Conservation (phyloP, 92 coral and sea anemone genomes). For the Metridium senile region DNA sequence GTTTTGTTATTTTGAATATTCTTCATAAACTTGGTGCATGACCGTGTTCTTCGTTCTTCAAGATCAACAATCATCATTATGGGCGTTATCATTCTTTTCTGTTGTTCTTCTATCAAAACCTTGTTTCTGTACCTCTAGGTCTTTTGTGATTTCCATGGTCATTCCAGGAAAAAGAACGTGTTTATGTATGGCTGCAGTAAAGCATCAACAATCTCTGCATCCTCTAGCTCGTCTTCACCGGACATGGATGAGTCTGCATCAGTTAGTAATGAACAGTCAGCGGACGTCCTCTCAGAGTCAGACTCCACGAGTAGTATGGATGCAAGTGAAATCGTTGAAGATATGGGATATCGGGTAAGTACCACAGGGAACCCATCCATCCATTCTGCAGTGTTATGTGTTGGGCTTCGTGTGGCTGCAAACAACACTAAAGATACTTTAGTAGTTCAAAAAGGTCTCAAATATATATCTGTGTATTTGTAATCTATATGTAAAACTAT, state of each 20-base stretch:
- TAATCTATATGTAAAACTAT: too few species aligned
- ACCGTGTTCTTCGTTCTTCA: too few species aligned
- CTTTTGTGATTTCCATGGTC: constrained; percentile 96
- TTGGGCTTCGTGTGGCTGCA: not conserved
- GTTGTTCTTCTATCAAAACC: too few species aligned
- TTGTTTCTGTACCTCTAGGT: constrained; percentile 65
- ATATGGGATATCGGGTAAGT: constrained; percentile 77
- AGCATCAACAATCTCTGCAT: constrained; percentile 73
- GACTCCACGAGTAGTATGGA: constrained; percentile 87
- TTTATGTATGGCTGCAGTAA: constrained; percentile 95
- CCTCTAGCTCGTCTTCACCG: constrained; percentile 70
- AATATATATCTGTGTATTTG: too few species aligned
- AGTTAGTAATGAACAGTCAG: constrained; percentile 52
- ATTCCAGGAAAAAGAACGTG: constrained; percentile 97
- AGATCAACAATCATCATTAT: too few species aligned
- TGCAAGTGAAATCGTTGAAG: constrained; percentile 72
- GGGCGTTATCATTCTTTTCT: too few species aligned
- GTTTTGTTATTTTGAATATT: too few species aligned
- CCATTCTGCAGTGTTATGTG: not conserved
- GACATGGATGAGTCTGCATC: constrained; percentile 74
- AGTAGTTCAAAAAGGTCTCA: too few species aligned
- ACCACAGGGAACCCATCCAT: not conserved
- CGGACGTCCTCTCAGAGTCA: constrained; percentile 69
- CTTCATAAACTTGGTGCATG: too few species aligned
- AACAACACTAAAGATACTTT: too few species aligned